Evolutionary conservation across 2,797 vertebrate genomes (phyloP), one percentile per base, ranked within the genome.

Genomic region (Chromobotia macracanthus): DNA sequence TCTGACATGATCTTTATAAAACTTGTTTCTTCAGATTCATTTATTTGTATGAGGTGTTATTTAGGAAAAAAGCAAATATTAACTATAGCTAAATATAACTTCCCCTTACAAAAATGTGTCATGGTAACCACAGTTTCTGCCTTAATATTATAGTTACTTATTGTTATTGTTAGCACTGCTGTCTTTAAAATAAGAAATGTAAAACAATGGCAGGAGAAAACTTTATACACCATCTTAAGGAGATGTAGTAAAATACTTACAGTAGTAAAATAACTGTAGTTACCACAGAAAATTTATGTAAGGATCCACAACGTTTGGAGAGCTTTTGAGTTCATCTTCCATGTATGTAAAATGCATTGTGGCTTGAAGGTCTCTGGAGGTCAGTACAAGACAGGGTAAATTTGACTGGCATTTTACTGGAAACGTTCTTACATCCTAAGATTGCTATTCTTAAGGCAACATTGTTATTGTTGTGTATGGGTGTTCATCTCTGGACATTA

Each of bases 321-420:
- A 6, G 1, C 23, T 12, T 48, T 48, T 48, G 44, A 12, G 44
- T 48, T 48, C n/a, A 12, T 46, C 44, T 44, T 44, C 9, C 41
- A 44, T 44, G 50, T 51, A 50, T 51, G 67, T 48, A 68, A 68
- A 58, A 50, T 63, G 46, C 65, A 66, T 79, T 66, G 15, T 0
- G n/a, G 35, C 69, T 48, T 18, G 18, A 48, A 50, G 50, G 60
- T 64, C 69, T 48, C 9, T 21, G 21, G 21, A 65, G 5, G 60
- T 72, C 44, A 46, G 38, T 48, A 64, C 65, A 66, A 72, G 48
- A 65, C n/a, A n/a, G n/a, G n/a, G n/a, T n/a, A n/a, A n/a, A n/a
- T n/a, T n/a, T n/a, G n/a, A 65, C 12, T 21, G 50, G 48, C 48
- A 38, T 64, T 72, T 72, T 23, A 41, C 38, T 16, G 50, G 31